A percentile compares a stretch with the other conserved stretches of the same genome.
Evolutionary conservation across 2,888 invertebrate species (phyloP).

Genomic region (Sinelater perroti): DNA sequence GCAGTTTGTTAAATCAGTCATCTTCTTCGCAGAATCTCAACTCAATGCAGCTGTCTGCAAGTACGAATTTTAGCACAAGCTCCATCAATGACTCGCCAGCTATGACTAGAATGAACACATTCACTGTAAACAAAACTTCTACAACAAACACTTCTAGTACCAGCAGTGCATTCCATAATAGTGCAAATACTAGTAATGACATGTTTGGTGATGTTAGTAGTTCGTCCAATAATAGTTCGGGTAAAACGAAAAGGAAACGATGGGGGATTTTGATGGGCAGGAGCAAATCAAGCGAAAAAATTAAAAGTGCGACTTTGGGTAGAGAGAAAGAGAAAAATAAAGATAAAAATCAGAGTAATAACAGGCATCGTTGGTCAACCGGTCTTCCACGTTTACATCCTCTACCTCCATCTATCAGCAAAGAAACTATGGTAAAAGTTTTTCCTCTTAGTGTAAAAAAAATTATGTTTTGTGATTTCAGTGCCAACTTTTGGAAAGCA

Average conservation of each 20-base stretch:
- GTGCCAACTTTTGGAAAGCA: conserved; percentile 73
- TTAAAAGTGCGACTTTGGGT: conserved; percentile 75
- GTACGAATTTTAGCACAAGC: conserved; percentile 19
- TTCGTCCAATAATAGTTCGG: conserved; percentile 39
- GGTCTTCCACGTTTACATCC: conserved; percentile 76
- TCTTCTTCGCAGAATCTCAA: conserved; percentile 43
- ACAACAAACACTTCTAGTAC: conserved; percentile 30
- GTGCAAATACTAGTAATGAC: conserved; percentile 32
- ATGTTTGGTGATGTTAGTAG: conserved; percentile 40
- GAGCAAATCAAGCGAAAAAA: conserved; percentile 66
- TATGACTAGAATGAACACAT: conserved; percentile 46
- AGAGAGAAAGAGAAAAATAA: conserved; percentile 69
- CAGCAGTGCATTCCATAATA: conserved; percentile 36
- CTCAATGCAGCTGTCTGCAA: conserved; percentile 25
- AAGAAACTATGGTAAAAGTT: conserved; percentile 78
- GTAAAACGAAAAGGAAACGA: conserved; percentile 64
- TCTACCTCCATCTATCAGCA: conserved; percentile 78
- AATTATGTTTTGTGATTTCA: conserved; percentile 44
- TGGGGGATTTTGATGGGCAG: conserved; percentile 76
- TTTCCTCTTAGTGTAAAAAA: background rate
- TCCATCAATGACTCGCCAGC: conserved; percentile 14
- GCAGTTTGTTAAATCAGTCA: conserved; percentile 40
- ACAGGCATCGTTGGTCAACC: conserved; percentile 75
- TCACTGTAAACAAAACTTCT: conserved; percentile 49
- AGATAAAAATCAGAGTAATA: conserved; percentile 62